phyloP scores from a whole-genome alignment of 1,140 invertebrate genomes.

The Seison nebaliae region DNA sequence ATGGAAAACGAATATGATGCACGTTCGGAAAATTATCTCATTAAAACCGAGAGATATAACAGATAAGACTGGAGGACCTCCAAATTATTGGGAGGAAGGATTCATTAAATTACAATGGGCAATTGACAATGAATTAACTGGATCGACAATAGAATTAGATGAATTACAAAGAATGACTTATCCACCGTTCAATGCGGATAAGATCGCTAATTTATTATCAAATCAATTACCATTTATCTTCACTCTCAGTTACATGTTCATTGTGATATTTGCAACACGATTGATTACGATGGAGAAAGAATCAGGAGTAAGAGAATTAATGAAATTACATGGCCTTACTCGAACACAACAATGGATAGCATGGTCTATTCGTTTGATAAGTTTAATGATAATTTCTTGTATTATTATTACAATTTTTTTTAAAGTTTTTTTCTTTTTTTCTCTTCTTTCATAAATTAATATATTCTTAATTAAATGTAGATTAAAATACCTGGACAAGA shows the following conservation, averaged over 20 bases:
- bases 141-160: constrained; percentile 14
- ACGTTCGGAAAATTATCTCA: too few relatives aligned
- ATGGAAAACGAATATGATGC: too few relatives aligned
- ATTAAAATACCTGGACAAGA: too few relatives aligned
- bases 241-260: constrained; percentile 40
- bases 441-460: constrained; percentile 13
- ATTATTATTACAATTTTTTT: constrained; percentile 31
- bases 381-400: constrained; percentile 38
- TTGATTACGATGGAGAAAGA: constrained; percentile 25
- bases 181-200: constrained; percentile 22
- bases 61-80: too few relatives aligned
- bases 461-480: constrained; percentile 31
- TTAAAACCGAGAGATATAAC: too few relatives aligned
- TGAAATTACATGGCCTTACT: constrained; percentile 58
- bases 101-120: constrained; percentile 41
- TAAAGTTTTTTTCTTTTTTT: constrained; percentile 16
- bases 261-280: constrained; percentile 20
- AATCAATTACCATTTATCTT: constrained; percentile 31
- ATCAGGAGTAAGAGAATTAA: constrained; percentile 24
- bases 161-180: constrained; percentile 32
- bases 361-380: constrained; percentile 49
- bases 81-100: constrained; percentile 40
- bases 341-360: constrained; percentile 54
- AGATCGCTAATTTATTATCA: constrained; percentile 27
- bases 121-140: constrained; percentile 32